Base-by-base conservation (phyloP, 2,888 invertebrate genomes). In the Cyclophora punctaria region DNA sequence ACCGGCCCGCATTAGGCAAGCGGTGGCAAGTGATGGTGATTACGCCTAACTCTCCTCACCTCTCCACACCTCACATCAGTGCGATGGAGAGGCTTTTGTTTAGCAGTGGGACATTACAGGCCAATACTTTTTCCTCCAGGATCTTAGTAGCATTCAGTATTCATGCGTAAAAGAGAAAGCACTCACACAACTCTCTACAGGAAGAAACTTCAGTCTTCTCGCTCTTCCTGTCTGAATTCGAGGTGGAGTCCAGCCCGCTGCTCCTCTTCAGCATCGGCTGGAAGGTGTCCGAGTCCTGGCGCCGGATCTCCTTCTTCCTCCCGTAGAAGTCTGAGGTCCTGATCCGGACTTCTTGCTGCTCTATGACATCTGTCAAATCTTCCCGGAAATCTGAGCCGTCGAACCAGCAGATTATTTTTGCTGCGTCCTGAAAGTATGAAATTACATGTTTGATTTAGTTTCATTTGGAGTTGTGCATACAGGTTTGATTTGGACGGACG, bases 341-440 rank as follows among this genome's bases (percentile, higher is more conserved):
- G 47, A 88, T 87, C 49, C 77, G 71, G 34, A 88, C 88, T 53
- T 88, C 88, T 52, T 88, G 88, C 55, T 88, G 86, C 47, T 88
- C 88, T 7, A 88, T 87, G 2, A 86, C 87, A 41, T 88, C 88
- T 0, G 88, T 87, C 35, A 88, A 56, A 51, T 88, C 88, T 52
- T 88, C 85, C 7, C 80, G 71, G 62, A 87, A 88, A 66, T 88
- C 87, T 0, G 88, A 88, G 46, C 88, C 88, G 46, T 88, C 85
- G 48, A 88, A 85, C 88, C 88, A 88, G 71, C 88, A 88, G 60
- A 88, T 86, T 3, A 87, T 79, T 66, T 78, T 83, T 1, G 88
- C 88, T 50, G 88, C 87, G 49, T 87, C 87, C 87, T 87, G 63
- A 2, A 67, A 64, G 34, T 43, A 4, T n/a, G 34, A 44, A 44